Evolutionary conservation across 1,140 invertebrate genomes (phyloP).

Genomic region (Piezodorus guildinii): DNA sequence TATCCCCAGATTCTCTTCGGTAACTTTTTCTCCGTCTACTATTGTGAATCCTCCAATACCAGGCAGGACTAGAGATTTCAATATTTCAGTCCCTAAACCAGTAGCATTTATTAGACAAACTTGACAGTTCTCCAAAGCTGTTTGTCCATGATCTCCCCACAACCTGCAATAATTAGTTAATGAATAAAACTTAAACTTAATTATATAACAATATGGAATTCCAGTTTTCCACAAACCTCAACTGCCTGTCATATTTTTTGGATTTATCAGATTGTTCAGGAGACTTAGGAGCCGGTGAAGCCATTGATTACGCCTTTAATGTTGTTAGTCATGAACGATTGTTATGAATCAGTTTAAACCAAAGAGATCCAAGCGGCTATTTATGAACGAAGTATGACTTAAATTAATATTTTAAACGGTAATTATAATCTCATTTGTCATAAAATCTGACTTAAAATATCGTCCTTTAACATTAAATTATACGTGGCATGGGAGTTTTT

Average conservation of each 20-base stretch:
- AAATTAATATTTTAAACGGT: too few species aligned
- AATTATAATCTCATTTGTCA: too few species aligned
- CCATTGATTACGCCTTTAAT: slow-evolving; percentile 38
- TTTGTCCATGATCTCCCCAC: slow-evolving; percentile 96
- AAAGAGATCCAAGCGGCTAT: too few species aligned
- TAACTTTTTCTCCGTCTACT: slow-evolving; percentile 76
- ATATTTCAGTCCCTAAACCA: slow-evolving; percentile 84
- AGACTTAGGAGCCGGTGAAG: slow-evolving; percentile 64
- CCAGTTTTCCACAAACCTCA: slow-evolving; percentile 44
- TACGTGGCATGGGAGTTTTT: too few species aligned
- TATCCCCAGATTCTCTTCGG: slow-evolving; percentile 81
- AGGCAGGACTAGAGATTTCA: slow-evolving; percentile 88
- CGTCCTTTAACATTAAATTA: too few species aligned
- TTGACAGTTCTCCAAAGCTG: slow-evolving; percentile 70
- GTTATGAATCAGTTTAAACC: too few species aligned
- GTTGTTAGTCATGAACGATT: too few species aligned
- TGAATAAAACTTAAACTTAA: slow-evolving; percentile 18
- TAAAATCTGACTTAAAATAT: too few species aligned
- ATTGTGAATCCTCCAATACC: slow-evolving; percentile 95
- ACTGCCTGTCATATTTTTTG: slow-evolving; percentile 78
- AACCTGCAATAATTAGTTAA: slow-evolving; percentile 44
- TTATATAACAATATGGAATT: neutral
- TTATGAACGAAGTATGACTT: too few species aligned
- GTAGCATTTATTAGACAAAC: slow-evolving; percentile 92
- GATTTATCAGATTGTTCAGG: slow-evolving; percentile 67